Percentiles rank a stretch among this genome's conserved stretches.
Evolutionary conservation across 2,113 vertebrate species (phyloP).

Genomic region (Zosterops hypoxanthus): DNA sequence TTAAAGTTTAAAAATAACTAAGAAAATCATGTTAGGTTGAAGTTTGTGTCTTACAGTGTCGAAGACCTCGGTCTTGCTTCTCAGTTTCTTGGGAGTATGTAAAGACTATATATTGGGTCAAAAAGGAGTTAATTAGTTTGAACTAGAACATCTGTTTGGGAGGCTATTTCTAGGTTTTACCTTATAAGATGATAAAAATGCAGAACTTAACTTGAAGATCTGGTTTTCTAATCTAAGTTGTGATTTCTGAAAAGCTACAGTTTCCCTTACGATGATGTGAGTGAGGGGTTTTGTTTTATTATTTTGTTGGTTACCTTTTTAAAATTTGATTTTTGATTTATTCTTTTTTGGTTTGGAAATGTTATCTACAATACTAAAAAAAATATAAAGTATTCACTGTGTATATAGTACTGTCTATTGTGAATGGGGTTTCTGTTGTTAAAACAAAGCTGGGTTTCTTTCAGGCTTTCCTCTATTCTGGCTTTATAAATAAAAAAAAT

Average conservation of each 20-base stretch:
- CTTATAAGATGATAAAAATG: not conserved
- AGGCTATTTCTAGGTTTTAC: not conserved
- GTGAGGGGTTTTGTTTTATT: not conserved
- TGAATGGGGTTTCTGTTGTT: not conserved
- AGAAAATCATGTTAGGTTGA: not conserved
- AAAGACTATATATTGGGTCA: not conserved
- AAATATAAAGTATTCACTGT: not conserved
- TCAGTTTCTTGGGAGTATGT: not conserved
- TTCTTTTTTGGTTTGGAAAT: not conserved
- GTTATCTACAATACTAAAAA: not conserved
- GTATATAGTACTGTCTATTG: not conserved
- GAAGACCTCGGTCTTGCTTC: not conserved
- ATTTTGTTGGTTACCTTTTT: not conserved
- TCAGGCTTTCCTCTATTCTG: not conserved
- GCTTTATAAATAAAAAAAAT: not conserved
- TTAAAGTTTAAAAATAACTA: not conserved
- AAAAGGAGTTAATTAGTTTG: not conserved
- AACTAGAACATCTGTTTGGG: not conserved
- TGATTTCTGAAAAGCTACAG: not conserved
- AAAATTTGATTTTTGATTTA: not conserved
- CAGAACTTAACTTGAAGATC: not conserved
- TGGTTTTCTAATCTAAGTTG: not conserved
- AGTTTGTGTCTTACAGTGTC: not conserved
- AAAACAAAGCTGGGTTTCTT: not conserved
- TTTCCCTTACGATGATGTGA: not conserved